Percentiles rank a stretch among this genome's conserved stretches.
phyloP scores from a whole-genome alignment of 2,797 vertebrate genomes.

The Cuculus canorus region DNA sequence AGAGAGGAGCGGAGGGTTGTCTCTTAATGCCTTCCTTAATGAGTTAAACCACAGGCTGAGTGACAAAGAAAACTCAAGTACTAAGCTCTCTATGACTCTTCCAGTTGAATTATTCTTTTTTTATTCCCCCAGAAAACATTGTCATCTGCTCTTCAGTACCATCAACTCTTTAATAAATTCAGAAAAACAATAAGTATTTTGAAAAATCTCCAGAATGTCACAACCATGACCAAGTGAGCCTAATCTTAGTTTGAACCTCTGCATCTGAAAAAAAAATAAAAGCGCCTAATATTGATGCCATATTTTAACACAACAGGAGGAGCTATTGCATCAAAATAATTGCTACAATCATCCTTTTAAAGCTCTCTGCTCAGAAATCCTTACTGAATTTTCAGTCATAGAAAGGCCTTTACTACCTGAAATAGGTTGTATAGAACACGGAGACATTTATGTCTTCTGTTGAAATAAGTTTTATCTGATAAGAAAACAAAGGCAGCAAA shows the following conservation, averaged over 20 bases:
- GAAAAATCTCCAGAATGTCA: background rate
- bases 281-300: background rate
- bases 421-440: background rate
- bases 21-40: background rate
- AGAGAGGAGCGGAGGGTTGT: background rate
- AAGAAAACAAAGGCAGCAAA: background rate
- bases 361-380: background rate
- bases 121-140: background rate
- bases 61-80: background rate
- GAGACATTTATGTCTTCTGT: background rate
- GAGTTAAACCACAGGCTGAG: background rate
- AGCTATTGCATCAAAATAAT: background rate
- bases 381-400: background rate
- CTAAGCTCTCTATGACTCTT: background rate
- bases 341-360: background rate
- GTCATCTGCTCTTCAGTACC: background rate
- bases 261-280: background rate
- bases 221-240: background rate
- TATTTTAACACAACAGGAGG: conserved; percentile 4
- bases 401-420: background rate
- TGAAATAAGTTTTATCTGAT: background rate
- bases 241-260: background rate
- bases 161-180: background rate
- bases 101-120: background rate
- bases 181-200: background rate